Evolutionary conservation across 2,888 invertebrate genomes (phyloP).

Genomic region (Patella pellucida): DNA sequence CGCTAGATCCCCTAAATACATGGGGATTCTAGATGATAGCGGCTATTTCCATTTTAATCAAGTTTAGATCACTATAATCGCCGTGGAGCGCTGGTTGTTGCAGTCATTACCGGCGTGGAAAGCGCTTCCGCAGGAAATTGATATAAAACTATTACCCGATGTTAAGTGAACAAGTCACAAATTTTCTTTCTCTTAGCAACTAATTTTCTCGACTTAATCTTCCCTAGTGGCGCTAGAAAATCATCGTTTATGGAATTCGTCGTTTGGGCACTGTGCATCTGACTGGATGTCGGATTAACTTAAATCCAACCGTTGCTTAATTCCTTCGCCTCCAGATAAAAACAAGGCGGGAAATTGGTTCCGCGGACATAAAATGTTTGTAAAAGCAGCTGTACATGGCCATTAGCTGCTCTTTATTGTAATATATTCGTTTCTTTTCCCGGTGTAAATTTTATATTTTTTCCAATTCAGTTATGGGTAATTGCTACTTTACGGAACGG

Average conservation of each 20-base stretch:
- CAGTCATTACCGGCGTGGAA: slow-evolving; percentile 12
- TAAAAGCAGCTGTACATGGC: neutral
- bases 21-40: slow-evolving; percentile 23
- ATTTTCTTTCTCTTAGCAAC: slow-evolving; percentile 12
- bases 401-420: neutral
- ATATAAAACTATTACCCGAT: slow-evolving; percentile 45
- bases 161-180: slow-evolving; percentile 24
- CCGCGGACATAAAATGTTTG: neutral
- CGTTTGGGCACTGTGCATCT: neutral
- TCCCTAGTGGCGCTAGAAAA: slow-evolving; percentile 9
- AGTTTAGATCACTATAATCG: slow-evolving; percentile 46
- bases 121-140: slow-evolving; percentile 38
- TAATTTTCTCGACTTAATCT: slow-evolving; percentile 20
- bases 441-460: neutral
- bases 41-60: slow-evolving; percentile 50
- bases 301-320: neutral
- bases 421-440: slow-evolving; percentile 2
- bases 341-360: neutral
- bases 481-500: neutral
- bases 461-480: neutral
- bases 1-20: slow-evolving; percentile 20
- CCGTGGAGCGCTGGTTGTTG: slow-evolving; percentile 13
- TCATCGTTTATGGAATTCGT: slow-evolving; percentile 1
- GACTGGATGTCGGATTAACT: neutral
- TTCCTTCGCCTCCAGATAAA: neutral